phyloP scores from a whole-genome alignment of 2,113 vertebrate genomes.

The Cottus gobio region DNA sequence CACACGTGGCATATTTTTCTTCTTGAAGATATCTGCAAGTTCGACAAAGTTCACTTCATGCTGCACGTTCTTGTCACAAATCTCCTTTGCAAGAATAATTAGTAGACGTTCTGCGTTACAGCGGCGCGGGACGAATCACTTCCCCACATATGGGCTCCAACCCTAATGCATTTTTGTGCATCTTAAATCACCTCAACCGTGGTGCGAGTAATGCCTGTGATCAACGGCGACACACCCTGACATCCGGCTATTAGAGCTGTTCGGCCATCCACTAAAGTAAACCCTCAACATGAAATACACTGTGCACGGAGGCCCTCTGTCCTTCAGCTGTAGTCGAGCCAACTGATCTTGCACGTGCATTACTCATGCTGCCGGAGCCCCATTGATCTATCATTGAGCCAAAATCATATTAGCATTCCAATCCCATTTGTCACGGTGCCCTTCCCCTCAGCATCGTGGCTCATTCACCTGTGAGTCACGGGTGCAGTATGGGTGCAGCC shows the following conservation, averaged over 20 bases:
- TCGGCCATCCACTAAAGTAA: neutral
- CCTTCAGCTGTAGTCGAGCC: slow-evolving; percentile 51
- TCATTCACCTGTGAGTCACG: slow-evolving; percentile 60
- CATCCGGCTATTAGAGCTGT: neutral
- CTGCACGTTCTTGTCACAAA: neutral
- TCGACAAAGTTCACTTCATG: neutral
- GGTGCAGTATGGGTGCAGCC: slow-evolving; percentile 13
- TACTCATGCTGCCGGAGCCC: slow-evolving; percentile 57
- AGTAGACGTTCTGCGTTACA: neutral
- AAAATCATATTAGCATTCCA: slow-evolving; percentile 61
- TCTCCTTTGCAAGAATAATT: slow-evolving; percentile 5
- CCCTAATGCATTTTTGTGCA: neutral
- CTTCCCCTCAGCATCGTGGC: slow-evolving; percentile 57
- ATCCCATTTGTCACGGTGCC: slow-evolving; percentile 60
- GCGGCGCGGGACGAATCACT: neutral
- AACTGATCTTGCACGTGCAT: slow-evolving; percentile 41
- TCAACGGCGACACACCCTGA: slow-evolving; percentile 1
- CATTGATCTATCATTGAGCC: slow-evolving; percentile 72
- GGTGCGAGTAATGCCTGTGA: slow-evolving; percentile 12
- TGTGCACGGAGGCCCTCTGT: neutral
- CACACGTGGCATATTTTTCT: neutral
- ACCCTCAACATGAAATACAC: slow-evolving; percentile 3
- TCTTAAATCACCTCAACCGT: slow-evolving; percentile 12
- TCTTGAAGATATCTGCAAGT: neutral
- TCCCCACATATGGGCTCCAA: neutral